Conservation (phyloP, 35 echinoderm and acorn worm species). For the Eucidaris tribuloides region DNA sequence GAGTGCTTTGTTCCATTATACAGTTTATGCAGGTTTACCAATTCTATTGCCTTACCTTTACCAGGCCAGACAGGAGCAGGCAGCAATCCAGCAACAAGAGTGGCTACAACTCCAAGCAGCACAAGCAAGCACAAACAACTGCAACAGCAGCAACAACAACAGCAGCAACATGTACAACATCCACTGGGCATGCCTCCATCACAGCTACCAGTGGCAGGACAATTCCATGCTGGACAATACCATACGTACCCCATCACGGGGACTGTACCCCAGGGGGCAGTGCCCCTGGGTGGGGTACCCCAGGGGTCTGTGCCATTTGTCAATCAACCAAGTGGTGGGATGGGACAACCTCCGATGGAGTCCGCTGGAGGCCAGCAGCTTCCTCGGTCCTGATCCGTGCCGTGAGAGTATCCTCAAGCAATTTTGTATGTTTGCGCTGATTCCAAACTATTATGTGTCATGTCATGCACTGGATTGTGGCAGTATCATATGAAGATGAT, state of each 20-base stretch:
- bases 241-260: background rate
- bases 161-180: slow-evolving; percentile 27
- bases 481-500: too few species aligned
- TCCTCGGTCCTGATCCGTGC: background rate
- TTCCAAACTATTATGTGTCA: too few species aligned
- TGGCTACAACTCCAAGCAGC: slow-evolving; percentile 95
- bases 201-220: background rate
- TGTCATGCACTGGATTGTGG: too few species aligned
- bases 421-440: too few species aligned
- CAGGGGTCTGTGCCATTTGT: background rate
- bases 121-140: slow-evolving; percentile 40
- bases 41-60: background rate
- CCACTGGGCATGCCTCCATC: background rate
- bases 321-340: background rate
- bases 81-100: slow-evolving; percentile 91
- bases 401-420: too few species aligned
- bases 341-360: slow-evolving; percentile 6
- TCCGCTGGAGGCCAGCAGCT: slow-evolving; percentile 1
- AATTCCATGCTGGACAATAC: too few species aligned
- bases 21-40: background rate
- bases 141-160: slow-evolving; percentile 35
- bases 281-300: too few species aligned
- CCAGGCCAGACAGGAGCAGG: slow-evolving; percentile 89
- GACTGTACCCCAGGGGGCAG: background rate
- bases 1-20: background rate